Evolutionary conservation across 2,113 vertebrate species (phyloP), one percentile per base, ranked within the genome.

Genomic region (Paedocypris sp.): DNA sequence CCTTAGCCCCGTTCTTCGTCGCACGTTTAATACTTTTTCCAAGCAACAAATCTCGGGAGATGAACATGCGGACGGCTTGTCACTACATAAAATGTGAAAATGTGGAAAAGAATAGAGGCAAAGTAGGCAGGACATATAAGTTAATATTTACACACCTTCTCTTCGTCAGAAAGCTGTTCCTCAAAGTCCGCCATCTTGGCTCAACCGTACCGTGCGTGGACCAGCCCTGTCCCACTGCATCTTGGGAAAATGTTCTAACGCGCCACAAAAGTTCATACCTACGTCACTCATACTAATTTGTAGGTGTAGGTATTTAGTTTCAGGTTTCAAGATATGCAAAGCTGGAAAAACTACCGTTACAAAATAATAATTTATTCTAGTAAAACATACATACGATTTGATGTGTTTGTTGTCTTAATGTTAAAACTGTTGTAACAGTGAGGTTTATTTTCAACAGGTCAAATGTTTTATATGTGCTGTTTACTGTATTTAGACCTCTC

Each of bases 121-220:
- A 43, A 25, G 19, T 39, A 19, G 32, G 16, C 11, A 8, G 51
- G 68, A 46, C 56, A 22, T 36, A 48, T 68, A 56, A 38, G 62
- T 50, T 3, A 41, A 53, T 13, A n/a, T 32, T n/a, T 3, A 36
- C 76, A 69, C 91, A 93, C 91, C 91, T 90, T 94, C 75, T 95
- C 91, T 50, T 91, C 88, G 52, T 92, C 87, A 73, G 85, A 84
- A 73, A 92, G 85, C 76, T 89, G 84, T 35, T 89, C 91, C 31
- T 90, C 91, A 61, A 87, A 81, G 73, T 92, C 89, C 68, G 90
- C 93, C 93, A 95, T 95, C 79, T 93, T 88, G 86, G 80, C 77
- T 85, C 83, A 77, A 77, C 68, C n/a, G n/a, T n/a, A n/a, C n/a
- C n/a, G n/a, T n/a, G n/a, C n/a, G n/a, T 77, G 71, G 71, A 64